Conservation (phyloP, 2,797 vertebrate species). For the Selene dorsalis region DNA sequence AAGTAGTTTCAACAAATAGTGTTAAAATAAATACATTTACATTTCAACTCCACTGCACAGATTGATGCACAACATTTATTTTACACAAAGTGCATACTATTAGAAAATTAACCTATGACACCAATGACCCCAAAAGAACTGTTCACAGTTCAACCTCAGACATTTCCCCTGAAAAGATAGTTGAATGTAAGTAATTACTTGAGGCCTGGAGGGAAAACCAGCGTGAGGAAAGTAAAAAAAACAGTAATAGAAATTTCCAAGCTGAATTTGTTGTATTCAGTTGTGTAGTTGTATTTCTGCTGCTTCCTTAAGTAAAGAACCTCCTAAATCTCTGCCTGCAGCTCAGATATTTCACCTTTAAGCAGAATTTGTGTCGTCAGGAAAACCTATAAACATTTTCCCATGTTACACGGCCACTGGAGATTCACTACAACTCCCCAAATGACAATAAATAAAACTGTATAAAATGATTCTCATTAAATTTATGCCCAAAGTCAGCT, state of each 20-base stretch:
- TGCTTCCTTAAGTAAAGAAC: neutral
- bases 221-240: neutral
- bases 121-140: neutral
- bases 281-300: too few relatives aligned
- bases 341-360: neutral
- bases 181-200: neutral
- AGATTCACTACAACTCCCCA: neutral
- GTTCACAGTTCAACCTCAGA: neutral
- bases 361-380: neutral
- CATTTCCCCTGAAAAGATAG: too few relatives aligned
- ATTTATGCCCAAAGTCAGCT: neutral
- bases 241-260: neutral
- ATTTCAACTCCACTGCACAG: neutral
- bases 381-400: neutral
- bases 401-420: neutral
- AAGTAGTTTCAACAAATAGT: too few relatives aligned
- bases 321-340: neutral
- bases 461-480: too few relatives aligned
- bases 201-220: neutral
- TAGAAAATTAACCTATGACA: too few relatives aligned
- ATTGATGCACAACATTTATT: too few relatives aligned
- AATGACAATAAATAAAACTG: neutral
- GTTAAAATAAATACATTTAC: too few relatives aligned
- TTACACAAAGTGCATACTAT: too few relatives aligned
- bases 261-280: too few relatives aligned